Base-by-base conservation (phyloP, 2,797 vertebrate species). In the Huso huso region DNA sequence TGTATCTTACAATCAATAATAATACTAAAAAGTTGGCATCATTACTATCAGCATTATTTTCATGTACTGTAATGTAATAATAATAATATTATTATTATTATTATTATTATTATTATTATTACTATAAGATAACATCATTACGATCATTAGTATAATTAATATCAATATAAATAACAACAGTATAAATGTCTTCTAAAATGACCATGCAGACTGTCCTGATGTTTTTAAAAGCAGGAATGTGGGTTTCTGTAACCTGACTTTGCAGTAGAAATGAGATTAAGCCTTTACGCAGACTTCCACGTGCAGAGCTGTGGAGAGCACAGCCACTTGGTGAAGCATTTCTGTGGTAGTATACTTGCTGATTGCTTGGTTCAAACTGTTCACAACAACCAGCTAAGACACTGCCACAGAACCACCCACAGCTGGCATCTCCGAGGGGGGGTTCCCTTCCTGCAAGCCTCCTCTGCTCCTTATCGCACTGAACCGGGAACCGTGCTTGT, bases 381-480 rank as follows among this genome's bases (percentile, higher is more conserved):
- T 93, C 92, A 97, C 95, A 98, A 99, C 97, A 99, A 99, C 96
- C 97, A 99, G 97, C 97, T 99, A 99, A 99, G 96, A 99, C 97
- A 99, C 97, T 99, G 97, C 97, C 97, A 99, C 86, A 99, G 96
- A 98, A 99, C 92, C 94, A 95, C 95, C 89, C 95, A 97, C 97
- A 94, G 90, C 82, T 79, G 88, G 87, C 89, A 72, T 69, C 12
- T 49, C 55, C 1, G 10, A 7, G 61, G 8, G 61, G 8, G 1
- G 11, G 69, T 48, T 11, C 63, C 59, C 7, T 53, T 71, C 68
- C 59, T 70, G 69, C 48, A 64, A 11, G 13, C 72, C 15, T 65
- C 70, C 48, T 66, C 68, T 64, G 37, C 67, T 51, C 50, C 11
- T 51, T 64, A 63, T 51, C 8, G 8, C 69, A 23, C 67, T 69